Conservation (phyloP, 1,140 invertebrate genomes). For the Nilaparvata lugens region DNA sequence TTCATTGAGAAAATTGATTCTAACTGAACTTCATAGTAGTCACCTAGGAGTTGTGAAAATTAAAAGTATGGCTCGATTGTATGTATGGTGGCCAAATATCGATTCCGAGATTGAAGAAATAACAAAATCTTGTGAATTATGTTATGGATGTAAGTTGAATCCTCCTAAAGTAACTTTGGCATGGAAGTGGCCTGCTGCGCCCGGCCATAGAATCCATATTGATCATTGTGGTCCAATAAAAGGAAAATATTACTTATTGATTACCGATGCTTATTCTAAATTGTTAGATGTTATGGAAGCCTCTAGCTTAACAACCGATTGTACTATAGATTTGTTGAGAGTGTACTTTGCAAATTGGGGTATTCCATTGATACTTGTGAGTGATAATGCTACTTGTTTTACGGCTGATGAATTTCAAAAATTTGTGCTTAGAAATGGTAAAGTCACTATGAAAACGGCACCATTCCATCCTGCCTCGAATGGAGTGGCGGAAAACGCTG, state of each 20-base stretch:
- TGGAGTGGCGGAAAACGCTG: constrained; percentile 27
- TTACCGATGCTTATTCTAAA: constrained; percentile 33
- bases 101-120: constrained; percentile 30
- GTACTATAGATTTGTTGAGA: constrained; percentile 10
- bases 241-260: constrained; percentile 11
- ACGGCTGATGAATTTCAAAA: constrained; percentile 22
- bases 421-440: constrained; percentile 22
- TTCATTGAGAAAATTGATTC: constrained; percentile 17
- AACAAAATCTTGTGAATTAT: constrained; percentile 13
- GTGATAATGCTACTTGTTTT: constrained; percentile 28
- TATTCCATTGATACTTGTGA: constrained; percentile 22
- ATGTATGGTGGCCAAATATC: constrained; percentile 35
- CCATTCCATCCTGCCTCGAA: constrained; percentile 28
- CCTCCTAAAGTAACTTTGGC: background rate
- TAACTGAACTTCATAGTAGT: constrained; percentile 31
- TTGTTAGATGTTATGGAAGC: constrained; percentile 32
- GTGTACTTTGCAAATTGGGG: constrained; percentile 21
- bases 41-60: constrained; percentile 32
- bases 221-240: constrained; percentile 5
- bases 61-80: constrained; percentile 33
- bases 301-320: background rate
- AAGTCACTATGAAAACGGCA: constrained; percentile 20
- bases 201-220: background rate
- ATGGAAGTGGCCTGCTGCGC: too few species aligned
- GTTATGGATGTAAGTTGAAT: constrained; percentile 3